Percentiles rank a stretch among this genome's conserved stretches.
phyloP scores from a whole-genome alignment of 2,113 vertebrate genomes.

The Bubo bubo region DNA sequence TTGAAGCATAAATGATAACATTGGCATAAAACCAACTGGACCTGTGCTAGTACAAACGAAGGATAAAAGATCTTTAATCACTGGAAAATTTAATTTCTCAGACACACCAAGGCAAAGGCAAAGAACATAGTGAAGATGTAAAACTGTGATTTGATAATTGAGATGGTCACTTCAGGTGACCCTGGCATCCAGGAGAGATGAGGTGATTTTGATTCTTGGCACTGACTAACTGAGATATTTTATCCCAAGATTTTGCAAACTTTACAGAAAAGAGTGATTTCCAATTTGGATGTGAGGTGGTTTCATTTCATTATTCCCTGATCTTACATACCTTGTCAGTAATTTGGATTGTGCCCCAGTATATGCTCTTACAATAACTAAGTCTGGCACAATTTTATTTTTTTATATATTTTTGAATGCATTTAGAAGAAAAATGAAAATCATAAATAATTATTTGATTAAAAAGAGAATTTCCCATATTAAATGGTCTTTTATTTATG shows the following conservation, averaged over 20 bases:
- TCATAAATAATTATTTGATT: neutral
- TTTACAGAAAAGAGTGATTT: neutral
- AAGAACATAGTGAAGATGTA: neutral
- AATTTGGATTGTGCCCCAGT: neutral
- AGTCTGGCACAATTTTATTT: neutral
- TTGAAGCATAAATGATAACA: neutral
- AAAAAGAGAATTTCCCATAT: neutral
- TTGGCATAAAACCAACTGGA: constrained; percentile 4
- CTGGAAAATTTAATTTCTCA: neutral
- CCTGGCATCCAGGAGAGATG: neutral
- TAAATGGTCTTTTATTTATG: neutral
- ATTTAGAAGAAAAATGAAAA: neutral
- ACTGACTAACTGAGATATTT: neutral
- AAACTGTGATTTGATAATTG: neutral
- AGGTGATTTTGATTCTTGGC: neutral
- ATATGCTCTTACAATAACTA: neutral
- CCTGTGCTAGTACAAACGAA: neutral
- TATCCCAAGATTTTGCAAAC: neutral
- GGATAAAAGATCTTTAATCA: neutral
- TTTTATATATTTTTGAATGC: neutral
- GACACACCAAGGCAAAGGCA: neutral
- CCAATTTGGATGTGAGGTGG: neutral
- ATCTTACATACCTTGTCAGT: neutral
- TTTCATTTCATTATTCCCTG: neutral
- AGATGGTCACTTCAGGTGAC: neutral